phyloP scores from a whole-genome alignment of 2,888 invertebrate genomes.

The Calameuta pallipes region DNA sequence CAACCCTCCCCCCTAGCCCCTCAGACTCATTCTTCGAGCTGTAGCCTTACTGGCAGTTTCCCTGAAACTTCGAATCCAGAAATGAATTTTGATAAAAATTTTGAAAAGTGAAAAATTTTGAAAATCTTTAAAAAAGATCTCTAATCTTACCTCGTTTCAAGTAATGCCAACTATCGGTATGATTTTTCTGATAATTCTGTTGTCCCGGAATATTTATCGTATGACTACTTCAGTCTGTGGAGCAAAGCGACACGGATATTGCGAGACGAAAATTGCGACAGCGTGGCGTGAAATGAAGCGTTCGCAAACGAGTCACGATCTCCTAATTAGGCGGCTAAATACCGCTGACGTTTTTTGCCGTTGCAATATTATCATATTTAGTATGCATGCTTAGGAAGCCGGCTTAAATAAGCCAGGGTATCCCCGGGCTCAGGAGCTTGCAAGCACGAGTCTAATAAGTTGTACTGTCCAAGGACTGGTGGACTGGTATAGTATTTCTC shows the following conservation, averaged over 20 bases:
- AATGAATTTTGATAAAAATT: too few relatives aligned
- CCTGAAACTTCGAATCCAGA: neutral
- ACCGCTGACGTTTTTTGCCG: conserved; percentile 63
- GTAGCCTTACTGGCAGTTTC: neutral
- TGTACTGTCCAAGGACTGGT: conserved; percentile 51
- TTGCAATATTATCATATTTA: conserved; percentile 67
- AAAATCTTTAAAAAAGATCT: neutral
- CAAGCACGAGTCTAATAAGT: conserved; percentile 61
- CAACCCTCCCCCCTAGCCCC: neutral
- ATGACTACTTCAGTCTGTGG: neutral
- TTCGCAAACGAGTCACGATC: conserved; percentile 66
- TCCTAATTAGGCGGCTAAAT: conserved; percentile 65
- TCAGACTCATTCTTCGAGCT: neutral
- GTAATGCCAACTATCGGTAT: neutral
- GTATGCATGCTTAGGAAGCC: conserved; percentile 65
- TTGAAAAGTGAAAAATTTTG: too few relatives aligned
- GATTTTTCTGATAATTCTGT: neutral
- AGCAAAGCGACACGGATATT: neutral
- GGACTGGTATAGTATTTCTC: conserved; percentile 56
- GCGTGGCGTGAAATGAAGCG: conserved; percentile 53
- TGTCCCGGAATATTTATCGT: neutral
- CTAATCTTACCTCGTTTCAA: neutral
- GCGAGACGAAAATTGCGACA: neutral
- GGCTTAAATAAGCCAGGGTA: conserved; percentile 63
- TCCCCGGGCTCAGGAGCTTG: conserved; percentile 50